Conservation (phyloP, 2,888 invertebrate genomes). For the Clistopyga incitator region DNA sequence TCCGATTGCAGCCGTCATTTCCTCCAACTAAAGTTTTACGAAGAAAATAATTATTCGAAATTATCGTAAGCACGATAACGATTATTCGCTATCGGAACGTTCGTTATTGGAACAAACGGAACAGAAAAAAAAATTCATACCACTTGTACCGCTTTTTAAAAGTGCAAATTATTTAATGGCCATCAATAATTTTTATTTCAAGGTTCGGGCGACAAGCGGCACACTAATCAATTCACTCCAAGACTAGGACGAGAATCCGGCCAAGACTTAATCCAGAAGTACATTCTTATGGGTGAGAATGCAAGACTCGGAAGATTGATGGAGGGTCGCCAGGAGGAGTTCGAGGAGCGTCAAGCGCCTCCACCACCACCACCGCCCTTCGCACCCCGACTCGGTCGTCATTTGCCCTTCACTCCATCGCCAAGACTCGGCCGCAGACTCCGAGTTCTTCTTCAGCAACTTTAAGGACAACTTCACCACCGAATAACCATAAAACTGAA, state of each 20-base stretch:
- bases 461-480: constrained; percentile 48
- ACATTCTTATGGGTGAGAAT: constrained; percentile 68
- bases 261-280: constrained; percentile 73
- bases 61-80: too few relatives aligned
- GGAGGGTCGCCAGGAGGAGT: constrained; percentile 75
- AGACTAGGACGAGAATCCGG: constrained; percentile 81
- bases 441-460: constrained; percentile 68
- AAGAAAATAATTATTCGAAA: too few relatives aligned
- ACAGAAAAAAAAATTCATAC: too few relatives aligned
- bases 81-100: too few relatives aligned
- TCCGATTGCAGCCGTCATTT: too few relatives aligned
- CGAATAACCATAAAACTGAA: constrained; percentile 1
- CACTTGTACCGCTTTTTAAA: too few relatives aligned
- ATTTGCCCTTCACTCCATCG: constrained; percentile 77
- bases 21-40: too few relatives aligned
- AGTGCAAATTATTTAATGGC: background rate
- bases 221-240: constrained; percentile 83
- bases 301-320: constrained; percentile 76
- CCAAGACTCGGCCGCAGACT: constrained; percentile 77
- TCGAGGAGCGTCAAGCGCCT: constrained; percentile 73
- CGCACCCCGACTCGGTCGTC: constrained; percentile 80
- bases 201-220: constrained; percentile 76
- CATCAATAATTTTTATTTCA: background rate
- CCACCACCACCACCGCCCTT: constrained; percentile 75
- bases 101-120: too few relatives aligned